These are phyloP conservation scores for Agrochola circellaris DNA, from an alignment of 2,888 invertebrate genomes.

Conservation along the genomic window DNA sequence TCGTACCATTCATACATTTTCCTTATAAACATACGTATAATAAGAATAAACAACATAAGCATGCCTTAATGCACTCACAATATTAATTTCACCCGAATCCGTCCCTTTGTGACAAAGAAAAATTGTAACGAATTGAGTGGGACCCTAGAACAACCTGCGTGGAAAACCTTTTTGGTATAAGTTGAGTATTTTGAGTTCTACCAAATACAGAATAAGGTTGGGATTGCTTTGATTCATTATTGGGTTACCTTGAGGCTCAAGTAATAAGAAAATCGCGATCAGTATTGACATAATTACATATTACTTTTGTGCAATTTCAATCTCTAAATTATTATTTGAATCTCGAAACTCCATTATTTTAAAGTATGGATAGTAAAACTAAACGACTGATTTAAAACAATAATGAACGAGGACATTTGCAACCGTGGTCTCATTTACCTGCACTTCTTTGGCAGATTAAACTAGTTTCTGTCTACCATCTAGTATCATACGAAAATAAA, in stretches of 20 bases:
- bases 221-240: constrained; percentile 50
- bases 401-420: background rate
- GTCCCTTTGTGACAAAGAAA: constrained; percentile 89
- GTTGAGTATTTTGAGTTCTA: constrained; percentile 59
- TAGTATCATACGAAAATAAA: background rate
- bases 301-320: background rate
- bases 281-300: background rate
- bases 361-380: background rate
- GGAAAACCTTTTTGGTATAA: constrained; percentile 71
- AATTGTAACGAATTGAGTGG: constrained; percentile 88
- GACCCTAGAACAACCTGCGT: constrained; percentile 81
- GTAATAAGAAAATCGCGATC: constrained; percentile 52
- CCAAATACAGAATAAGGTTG: constrained; percentile 50
- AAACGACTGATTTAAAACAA: too few species aligned
- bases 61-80: constrained; percentile 83
- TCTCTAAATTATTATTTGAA: background rate
- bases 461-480: background rate
- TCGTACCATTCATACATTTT: constrained; percentile 16
- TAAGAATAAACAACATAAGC: constrained; percentile 64
- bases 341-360: background rate
- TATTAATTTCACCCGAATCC: constrained; percentile 86
- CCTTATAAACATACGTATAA: constrained; percentile 36
- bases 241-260: constrained; percentile 61
- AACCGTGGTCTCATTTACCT: background rate
- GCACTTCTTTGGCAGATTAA: background rate